Conservation (phyloP, 2,888 invertebrate genomes). For the Thysanoteuthis rhombus region DNA sequence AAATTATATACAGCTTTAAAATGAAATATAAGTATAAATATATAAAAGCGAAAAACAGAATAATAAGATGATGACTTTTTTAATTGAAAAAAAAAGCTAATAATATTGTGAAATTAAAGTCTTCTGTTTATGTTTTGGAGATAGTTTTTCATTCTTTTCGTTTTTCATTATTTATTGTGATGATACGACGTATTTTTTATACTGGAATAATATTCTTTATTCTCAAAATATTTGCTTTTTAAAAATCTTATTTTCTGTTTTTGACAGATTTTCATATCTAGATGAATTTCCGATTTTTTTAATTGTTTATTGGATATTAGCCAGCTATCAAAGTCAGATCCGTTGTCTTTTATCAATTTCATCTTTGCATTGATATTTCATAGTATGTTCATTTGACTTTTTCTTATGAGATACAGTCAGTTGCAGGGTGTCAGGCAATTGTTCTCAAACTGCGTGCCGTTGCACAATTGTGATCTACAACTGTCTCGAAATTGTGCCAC, state of each 20-base stretch:
- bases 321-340: too few species aligned
- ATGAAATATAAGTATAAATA: neutral
- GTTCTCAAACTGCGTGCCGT: too few species aligned
- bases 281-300: neutral
- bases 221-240: neutral
- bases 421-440: too few species aligned
- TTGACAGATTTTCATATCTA: neutral
- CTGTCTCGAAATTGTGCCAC: too few species aligned
- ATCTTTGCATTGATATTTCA: too few species aligned
- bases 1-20: neutral
- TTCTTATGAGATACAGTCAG: too few species aligned
- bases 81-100: neutral
- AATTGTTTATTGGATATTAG: neutral
- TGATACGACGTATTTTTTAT: neutral
- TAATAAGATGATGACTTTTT: neutral
- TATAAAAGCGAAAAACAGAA: neutral
- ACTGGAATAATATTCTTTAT: neutral
- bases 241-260: neutral
- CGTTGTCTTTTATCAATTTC: too few species aligned
- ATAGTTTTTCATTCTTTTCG: neutral
- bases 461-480: too few species aligned
- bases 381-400: too few species aligned
- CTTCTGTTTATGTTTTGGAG: neutral
- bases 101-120: neutral
- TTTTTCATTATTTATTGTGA: neutral